phyloP scores from a whole-genome alignment of 2,113 vertebrate genomes.

The Lates calcarifer region DNA sequence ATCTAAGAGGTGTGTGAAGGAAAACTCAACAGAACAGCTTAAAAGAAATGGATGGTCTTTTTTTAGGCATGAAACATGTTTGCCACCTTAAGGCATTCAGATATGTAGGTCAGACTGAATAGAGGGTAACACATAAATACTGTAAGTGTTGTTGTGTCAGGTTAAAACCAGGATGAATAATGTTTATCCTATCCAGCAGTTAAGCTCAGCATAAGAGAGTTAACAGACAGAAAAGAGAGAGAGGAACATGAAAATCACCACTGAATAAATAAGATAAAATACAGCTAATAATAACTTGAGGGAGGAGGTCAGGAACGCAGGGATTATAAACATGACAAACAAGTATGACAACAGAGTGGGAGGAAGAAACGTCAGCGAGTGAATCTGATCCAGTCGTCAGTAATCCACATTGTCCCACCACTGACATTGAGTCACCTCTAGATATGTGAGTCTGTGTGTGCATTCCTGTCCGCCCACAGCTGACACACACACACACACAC shows the following conservation, averaged over 20 bases:
- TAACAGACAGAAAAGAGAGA: too few relatives aligned
- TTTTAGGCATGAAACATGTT: not conserved
- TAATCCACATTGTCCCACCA: conserved; percentile 11
- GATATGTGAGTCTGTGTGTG: conserved; percentile 32
- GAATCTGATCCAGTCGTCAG: conserved; percentile 34
- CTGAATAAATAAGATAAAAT: not conserved
- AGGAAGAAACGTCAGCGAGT: conserved; percentile 6
- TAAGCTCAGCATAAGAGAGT: not conserved
- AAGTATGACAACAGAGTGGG: conserved; percentile 10
- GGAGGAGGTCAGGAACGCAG: not conserved
- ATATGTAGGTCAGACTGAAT: not conserved
- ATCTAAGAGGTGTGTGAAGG: not conserved
- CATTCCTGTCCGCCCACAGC: conserved; percentile 41
- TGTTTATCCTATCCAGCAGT: not conserved
- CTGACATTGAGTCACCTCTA: conserved; percentile 66
- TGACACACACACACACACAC: conserved; percentile 12
- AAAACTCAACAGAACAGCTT: not conserved
- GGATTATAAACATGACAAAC: not conserved
- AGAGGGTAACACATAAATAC: not conserved
- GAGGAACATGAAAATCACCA: not conserved
- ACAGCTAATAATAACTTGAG: not conserved
- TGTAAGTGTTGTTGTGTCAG: not conserved
- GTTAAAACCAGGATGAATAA: not conserved
- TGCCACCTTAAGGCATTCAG: not conserved
- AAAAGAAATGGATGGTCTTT: not conserved